Conservation (phyloP, 2,113 vertebrate species). For the Rhizomys pruinosus region DNA sequence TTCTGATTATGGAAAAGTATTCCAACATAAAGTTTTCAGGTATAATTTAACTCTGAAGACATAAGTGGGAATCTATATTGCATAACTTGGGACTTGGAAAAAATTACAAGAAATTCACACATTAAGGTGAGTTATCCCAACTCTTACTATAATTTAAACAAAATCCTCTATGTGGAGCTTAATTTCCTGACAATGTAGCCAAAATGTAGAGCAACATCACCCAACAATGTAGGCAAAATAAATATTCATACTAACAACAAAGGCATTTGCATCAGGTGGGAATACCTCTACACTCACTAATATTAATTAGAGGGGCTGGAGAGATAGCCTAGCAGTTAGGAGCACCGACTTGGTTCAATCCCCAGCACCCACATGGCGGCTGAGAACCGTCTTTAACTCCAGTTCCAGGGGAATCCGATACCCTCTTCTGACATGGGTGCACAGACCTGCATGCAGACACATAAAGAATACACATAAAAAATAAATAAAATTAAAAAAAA, state of each 20-base stretch:
- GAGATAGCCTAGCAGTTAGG: too few relatives aligned
- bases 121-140: neutral
- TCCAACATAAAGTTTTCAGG: neutral
- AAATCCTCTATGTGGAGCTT: neutral
- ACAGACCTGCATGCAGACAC: too few relatives aligned
- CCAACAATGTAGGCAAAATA: neutral
- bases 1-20: slow-evolving; percentile 14
- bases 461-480: too few relatives aligned
- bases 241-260: neutral
- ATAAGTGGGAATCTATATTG: neutral
- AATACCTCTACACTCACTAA: neutral
- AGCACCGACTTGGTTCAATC: too few relatives aligned
- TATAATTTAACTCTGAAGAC: neutral
- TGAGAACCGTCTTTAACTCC: too few relatives aligned
- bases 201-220: neutral
- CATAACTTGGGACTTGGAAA: neutral
- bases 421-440: too few relatives aligned
- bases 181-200: too few relatives aligned
- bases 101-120: slow-evolving; percentile 12
- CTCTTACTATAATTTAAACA: neutral
- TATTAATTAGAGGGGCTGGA: neutral
- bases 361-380: too few relatives aligned
- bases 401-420: too few relatives aligned
- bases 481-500: too few relatives aligned
- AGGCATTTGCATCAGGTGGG: neutral